Percentiles rank a stretch among this genome's conserved stretches.
Conservation (phyloP, 2,113 vertebrate genomes). For the Hippocampus abdominalis region DNA sequence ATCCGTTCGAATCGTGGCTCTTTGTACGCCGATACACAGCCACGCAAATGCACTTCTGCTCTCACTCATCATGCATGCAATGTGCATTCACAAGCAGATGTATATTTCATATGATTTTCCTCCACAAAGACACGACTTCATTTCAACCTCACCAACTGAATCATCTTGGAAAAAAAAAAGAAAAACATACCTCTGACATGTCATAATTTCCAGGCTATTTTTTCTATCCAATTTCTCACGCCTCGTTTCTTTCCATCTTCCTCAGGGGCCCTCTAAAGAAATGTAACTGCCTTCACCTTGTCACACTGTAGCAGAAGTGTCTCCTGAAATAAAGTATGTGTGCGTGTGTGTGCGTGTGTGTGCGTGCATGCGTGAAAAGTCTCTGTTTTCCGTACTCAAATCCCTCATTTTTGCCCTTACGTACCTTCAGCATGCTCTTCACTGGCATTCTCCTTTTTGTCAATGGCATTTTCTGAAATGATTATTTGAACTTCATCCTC, state of each 20-base stretch:
- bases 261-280: not conserved
- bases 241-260: conserved; percentile 8
- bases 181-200: not conserved
- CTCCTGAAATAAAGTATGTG: not conserved
- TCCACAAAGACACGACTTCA: conserved; percentile 8
- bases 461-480: not conserved
- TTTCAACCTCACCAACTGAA: conserved; percentile 20
- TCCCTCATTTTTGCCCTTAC: no score
- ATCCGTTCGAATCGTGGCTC: conserved; percentile 17
- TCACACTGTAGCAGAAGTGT: not conserved
- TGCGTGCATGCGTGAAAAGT: no score
- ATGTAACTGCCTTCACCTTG: conserved; percentile 15
- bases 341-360: not conserved
- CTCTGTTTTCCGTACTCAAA: no score
- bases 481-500: not conserved
- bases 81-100: conserved; percentile 1
- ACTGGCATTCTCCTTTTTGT: not conserved
- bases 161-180: conserved; percentile 9
- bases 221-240: conserved; percentile 4
- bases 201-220: conserved; percentile 8
- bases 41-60: not conserved
- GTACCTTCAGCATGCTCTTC: no score
- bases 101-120: conserved; percentile 16
- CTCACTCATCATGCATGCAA: not conserved
- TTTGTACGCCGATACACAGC: not conserved